Evolutionary conservation across 2,113 vertebrate genomes (phyloP), one percentile per base, ranked within the genome.

Genomic region (Acanthisitta chloris): DNA sequence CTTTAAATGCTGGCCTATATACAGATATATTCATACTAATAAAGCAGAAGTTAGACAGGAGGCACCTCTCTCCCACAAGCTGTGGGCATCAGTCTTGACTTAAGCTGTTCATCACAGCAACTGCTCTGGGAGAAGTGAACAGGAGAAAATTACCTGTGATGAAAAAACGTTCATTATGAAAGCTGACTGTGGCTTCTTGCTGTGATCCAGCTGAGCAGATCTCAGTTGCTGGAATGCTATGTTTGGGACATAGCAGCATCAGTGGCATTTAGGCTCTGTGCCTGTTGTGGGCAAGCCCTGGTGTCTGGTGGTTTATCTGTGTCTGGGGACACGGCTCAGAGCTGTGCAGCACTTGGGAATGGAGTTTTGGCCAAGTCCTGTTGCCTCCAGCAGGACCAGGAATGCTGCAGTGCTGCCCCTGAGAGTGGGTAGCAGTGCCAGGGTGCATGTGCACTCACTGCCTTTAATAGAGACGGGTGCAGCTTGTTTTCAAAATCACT

Each of bases 191-290:
- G 43, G 36, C 24, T 34, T 70, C 21, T 69, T 1, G 0, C 31
- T 45, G 46, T 1, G 6, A 7, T 18, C 33, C 14, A 24, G 28
- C 14, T 15, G 42, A 81, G 57, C 33, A 57, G 57, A 8, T 40
- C 48, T 79, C 59, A 18, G 2, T 1, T 34, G 29, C 31, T 55
- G 52, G 38, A 43, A 24, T 4, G 14, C 59, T 71, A 42, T 12
- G 12, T 64, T 67, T 45, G 1, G 1, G 16, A 33, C 42, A 5
- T 3, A 42, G n/a, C 58, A 40, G 28, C 0, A 0, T 13, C 16
- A 21, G 11, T 0, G 1, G 54, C 40, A 19, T 54, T 19, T 43
- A 16, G 62, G 24, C 40, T 82, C 48, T n/a, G 2, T 40, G 51
- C 57, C 54, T 4, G 0, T 1, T 49, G 66, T 45, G 59, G 66